Base-by-base conservation (phyloP, 2,113 vertebrate species). In the Myotis brandtii region DNA sequence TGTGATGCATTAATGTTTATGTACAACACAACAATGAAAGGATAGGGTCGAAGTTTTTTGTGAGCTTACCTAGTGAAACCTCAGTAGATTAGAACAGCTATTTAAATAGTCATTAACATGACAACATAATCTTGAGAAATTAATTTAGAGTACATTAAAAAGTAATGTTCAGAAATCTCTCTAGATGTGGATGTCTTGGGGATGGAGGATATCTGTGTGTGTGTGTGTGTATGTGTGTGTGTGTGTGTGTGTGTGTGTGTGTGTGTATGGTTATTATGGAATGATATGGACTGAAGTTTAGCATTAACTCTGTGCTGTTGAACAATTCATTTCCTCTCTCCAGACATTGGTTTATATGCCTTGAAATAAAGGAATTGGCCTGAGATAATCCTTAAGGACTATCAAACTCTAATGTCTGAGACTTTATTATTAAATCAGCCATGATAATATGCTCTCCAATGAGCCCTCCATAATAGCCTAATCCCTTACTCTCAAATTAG, bases 101-200 rank as follows among this genome's bases (percentile, higher is more conserved):
- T 66, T 76, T 27, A 86, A 87, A 79, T 2, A 73, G 48, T 25
- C 81, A 90, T 90, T 94, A 79, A 77, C 66, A 77, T 87, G 83
- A 62, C 70, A 95, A 69, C 66, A 34, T 48, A 70, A 79, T 77
- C 87, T 87, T 56, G 59, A 92, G 72, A 91, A 95, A 93, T 96
- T 93, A 94, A 94, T 62, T 91, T 62, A 52, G 54, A 81, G 32
- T 73, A 93, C 82, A 75, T 90, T 92, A 46, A 84, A 95, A 62
- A 87, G 56, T 77, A 89, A 95, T 37, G 46, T 52, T 11, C 30
- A 91, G 48, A 88, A 81, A 56, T 95, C 62, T 92, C 37, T 88
- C 16, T 75, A 25, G 46, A 50, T 50, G 40, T 67, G 43, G 14
- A 37, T 87, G 48, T 64, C 77, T 40, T 48, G 50, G 27, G 7